Evolutionary conservation across 2,113 vertebrate species (phyloP), one percentile per base, ranked within the genome.

Genomic region (Haemorhous mexicanus): DNA sequence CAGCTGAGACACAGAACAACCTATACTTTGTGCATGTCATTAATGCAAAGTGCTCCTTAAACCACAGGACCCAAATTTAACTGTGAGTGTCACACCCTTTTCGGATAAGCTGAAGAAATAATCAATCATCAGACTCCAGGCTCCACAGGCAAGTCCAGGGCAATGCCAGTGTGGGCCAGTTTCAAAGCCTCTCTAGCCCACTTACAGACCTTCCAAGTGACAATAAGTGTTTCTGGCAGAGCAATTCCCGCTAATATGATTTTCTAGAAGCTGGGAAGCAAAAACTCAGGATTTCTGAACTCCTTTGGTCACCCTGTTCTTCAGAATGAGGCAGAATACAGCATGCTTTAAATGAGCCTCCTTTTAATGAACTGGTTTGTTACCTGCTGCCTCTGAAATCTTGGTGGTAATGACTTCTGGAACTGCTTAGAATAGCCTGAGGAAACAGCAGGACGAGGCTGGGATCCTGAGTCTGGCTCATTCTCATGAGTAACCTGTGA

Each of bases 351-450:
- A 85, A 77, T 9, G 4, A 84, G 24, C 11, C 44, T 83, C 24
- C 30, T 11, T 80, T 59, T 41, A 89, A 67, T 13, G 22, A 90
- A 39, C 24, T 32, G 15, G 26, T 69, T 85, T 56, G 23, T 95
- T 98, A 99, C 99, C 99, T 99, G 99, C 87, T 99, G 99, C 92
- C 99, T 98, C 90, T 99, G 99, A 96, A 99, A 99, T 87, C 99
- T 98, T 56, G 99, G 99, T 41, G 99, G 99, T 46, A 99, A 96
- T 61, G 99, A 99, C 86, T 99, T 99, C 92, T 99, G 99, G 96
- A 99, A 99, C 96, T 99, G 99, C 91, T 99, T 99, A 63, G 99
- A 99, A 97, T 99, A 99, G 94, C 99, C 99, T 3, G 99, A 99
- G 80, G 98, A 98, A 35, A 99, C 97, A 89, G 99, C 97, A 79